Base-by-base conservation (phyloP, 1,140 invertebrate species). In the Zaprionus capensis region DNA sequence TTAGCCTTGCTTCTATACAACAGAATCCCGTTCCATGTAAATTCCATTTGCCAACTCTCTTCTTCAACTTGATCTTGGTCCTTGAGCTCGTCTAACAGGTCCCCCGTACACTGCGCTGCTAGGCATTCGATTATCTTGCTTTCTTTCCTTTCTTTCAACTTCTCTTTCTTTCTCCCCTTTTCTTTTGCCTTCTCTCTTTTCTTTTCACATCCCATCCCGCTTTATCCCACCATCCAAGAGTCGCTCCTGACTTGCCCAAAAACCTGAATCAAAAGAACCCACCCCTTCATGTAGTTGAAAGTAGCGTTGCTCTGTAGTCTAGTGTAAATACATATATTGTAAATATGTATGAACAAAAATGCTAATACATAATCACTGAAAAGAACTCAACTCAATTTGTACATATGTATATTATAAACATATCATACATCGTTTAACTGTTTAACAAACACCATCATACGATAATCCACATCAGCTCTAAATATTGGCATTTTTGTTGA, bases 231-330 rank as follows among this genome's bases (percentile, higher is more conserved):
- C 58, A 26, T 94, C 94, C 94, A 94, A 76, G 82, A 93, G 94
- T 92, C 94, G 62, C 61, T 94, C 90, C 94, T 93, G 94, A 94
- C 94, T 94, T 94, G 93, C 94, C 94, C 93, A 92, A 84, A 81
- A 36, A 70, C 90, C 41, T 6, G 15, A 92, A 76, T 15, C 61
- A 59, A 76, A 63, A 67, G 79, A 64, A 80, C 78, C 53, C 34
- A 55, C 77, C 84, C 83, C 92, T 92, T 92, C 92, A 92, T 92
- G 78, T 91, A 92, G 86, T 87, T 80, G 91, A 85, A 90, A 84
- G 83, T 80, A 90, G 85, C 85, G 81, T 81, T 88, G 84, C 71
- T 57, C 63, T 81, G 62, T 84, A 92, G 91, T 53, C 71, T 88
- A 91, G 90, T 91, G 87, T 91, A 91, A 81, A 91, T 87, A 86